phyloP scores from a whole-genome alignment of 2,888 invertebrate species.

The Drosophila maculinotata region DNA sequence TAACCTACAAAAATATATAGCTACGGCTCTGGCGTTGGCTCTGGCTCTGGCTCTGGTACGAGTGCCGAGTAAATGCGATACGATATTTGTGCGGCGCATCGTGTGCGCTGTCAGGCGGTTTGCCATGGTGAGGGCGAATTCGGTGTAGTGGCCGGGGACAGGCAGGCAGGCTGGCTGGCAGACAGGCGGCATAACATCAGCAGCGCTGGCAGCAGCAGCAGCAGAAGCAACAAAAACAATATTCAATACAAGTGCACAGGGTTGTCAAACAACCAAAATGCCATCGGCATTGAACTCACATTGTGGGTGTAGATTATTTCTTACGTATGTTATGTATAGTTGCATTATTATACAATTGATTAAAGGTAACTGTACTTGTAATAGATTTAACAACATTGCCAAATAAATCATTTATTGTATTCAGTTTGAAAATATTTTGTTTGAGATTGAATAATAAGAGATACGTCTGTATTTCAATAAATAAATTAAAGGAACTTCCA shows the following conservation, averaged over 20 bases:
- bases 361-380: no score
- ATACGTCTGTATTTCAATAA: no score
- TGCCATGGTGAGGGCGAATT: conserved; percentile 41
- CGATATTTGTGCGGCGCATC: conserved; percentile 76
- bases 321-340: neutral
- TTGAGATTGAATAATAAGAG: no score
- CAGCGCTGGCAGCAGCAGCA: conserved; percentile 53
- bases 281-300: conserved; percentile 58
- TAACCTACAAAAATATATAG: conserved; percentile 84
- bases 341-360: neutral
- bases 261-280: conserved; percentile 49
- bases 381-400: no score
- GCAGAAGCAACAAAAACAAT: conserved; percentile 44
- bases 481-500: no score
- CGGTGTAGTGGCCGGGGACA: conserved; percentile 18
- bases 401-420: no score
- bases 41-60: conserved; percentile 53
- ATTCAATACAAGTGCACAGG: conserved; percentile 63
- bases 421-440: no score
- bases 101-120: conserved; percentile 79
- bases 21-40: conserved; percentile 52
- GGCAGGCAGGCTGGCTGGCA: conserved; percentile 72
- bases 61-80: conserved; percentile 69
- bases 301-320: conserved; percentile 24
- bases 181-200: conserved; percentile 81